phyloP scores from a whole-genome alignment of 2,888 invertebrate genomes.

The Melangyna quadrimaculata region DNA sequence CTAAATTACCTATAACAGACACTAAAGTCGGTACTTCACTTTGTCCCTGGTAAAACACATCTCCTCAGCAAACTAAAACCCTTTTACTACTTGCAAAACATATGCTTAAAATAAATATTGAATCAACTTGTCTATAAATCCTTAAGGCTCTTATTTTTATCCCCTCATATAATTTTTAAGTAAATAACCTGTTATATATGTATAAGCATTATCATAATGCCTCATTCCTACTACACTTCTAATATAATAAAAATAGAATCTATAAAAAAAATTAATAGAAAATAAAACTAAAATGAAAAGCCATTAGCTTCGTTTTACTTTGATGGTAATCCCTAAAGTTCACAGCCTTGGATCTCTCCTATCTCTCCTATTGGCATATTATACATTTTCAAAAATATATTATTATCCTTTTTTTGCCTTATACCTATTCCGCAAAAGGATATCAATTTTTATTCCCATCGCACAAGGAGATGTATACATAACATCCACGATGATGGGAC shows the following conservation, averaged over 20 bases:
- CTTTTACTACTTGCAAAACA: neutral
- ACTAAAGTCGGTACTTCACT: too few relatives aligned
- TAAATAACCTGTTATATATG: neutral
- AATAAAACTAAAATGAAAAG: slow-evolving; percentile 51
- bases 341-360: slow-evolving; percentile 13
- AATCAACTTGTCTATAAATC: neutral
- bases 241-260: neutral
- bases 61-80: neutral
- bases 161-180: neutral
- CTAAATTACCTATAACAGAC: neutral
- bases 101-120: neutral
- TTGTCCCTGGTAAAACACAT: too few relatives aligned
- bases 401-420: slow-evolving; percentile 50
- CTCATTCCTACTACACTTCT: neutral
- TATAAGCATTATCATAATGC: neutral
- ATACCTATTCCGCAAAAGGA: slow-evolving; percentile 40
- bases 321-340: slow-evolving; percentile 55
- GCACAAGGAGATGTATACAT: slow-evolving; percentile 1
- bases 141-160: neutral
- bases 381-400: slow-evolving; percentile 64
- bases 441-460: slow-evolving; percentile 55
- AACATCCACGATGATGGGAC: neutral
- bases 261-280: slow-evolving; percentile 13
- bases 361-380: slow-evolving; percentile 34
- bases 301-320: slow-evolving; percentile 67